phyloP scores from a whole-genome alignment of 2,888 invertebrate species.

The Neuroscelio doddi region DNA sequence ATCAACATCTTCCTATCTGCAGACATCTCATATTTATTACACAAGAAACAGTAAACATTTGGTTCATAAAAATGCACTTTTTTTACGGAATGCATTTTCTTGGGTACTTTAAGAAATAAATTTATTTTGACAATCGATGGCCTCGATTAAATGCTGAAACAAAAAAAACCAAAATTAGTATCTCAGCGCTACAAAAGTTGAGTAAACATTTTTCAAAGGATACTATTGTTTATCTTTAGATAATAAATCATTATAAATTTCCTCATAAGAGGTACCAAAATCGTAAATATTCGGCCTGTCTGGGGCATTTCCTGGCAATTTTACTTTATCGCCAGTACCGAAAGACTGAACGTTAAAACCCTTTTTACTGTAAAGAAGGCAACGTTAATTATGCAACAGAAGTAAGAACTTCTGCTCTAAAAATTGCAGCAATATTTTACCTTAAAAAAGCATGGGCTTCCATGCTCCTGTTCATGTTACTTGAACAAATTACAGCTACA shows the following conservation, averaged over 20 bases:
- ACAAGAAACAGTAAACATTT: neutral
- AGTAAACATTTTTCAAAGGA: conserved; percentile 67
- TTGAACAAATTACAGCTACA: conserved; percentile 98
- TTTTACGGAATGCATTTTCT: neutral
- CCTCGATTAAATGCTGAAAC: conserved; percentile 6
- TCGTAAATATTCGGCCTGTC: conserved; percentile 98
- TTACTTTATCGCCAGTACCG: conserved; percentile 96
- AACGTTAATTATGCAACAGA: conserved; percentile 12
- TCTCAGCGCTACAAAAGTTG: no score
- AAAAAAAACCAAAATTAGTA: neutral
- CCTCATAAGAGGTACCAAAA: conserved; percentile 95
- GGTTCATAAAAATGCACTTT: neutral
- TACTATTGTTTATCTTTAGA: conserved; percentile 93
- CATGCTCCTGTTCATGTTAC: conserved; percentile 99
- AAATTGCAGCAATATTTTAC: conserved; percentile 69
- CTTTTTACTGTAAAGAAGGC: conserved; percentile 82
- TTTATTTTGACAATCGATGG: neutral
- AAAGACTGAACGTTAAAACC: conserved; percentile 96
- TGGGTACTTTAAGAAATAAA: neutral
- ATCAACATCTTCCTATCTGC: neutral
- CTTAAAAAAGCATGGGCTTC: conserved; percentile 97
- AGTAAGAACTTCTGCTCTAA: neutral
- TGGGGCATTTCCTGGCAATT: conserved; percentile 94
- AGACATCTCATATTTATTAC: neutral
- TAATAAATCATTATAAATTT: conserved; percentile 93